These are phyloP conservation scores for Drosophila pandora DNA, from an alignment of 1,140 invertebrate genomes.

Conservation along the genomic window DNA sequence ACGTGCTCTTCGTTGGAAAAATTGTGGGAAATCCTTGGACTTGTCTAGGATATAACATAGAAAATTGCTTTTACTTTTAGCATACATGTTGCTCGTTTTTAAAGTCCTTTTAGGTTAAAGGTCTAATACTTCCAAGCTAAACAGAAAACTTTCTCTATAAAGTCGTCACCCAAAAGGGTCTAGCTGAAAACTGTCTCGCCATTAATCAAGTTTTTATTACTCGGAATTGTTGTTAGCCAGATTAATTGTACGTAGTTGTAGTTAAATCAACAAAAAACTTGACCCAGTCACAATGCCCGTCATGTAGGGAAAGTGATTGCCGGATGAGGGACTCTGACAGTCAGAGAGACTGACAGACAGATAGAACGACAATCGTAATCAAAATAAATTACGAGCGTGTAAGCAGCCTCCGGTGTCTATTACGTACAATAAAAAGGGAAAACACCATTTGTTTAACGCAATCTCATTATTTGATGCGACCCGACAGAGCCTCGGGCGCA, in stretches of 20 bases:
- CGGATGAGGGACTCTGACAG: conserved; percentile 12
- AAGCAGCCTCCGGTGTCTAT: conserved; percentile 81
- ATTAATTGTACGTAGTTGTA: conserved; percentile 22
- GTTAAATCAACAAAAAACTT: conserved; percentile 13
- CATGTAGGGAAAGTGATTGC: not conserved
- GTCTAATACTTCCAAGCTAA: too few relatives aligned
- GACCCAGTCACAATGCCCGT: conserved; percentile 9
- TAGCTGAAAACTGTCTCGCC: not conserved
- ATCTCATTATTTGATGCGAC: conserved; percentile 76
- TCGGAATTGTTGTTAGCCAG: not conserved
- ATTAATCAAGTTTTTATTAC: not conserved
- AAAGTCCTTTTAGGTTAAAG: too few relatives aligned
- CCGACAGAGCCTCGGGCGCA: conserved; percentile 54
- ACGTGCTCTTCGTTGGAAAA: conserved; percentile 7
- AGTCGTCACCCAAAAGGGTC: not conserved
- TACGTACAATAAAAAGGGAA: conserved; percentile 76
- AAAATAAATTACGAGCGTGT: conserved; percentile 81
- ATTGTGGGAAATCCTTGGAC: not conserved
- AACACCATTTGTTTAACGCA: conserved; percentile 81
- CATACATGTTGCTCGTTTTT: not conserved
- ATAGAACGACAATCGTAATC: conserved; percentile 71
- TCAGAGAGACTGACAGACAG: not conserved
- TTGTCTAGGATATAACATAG: not conserved
- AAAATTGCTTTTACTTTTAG: not conserved
- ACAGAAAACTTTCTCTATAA: not conserved